Base-by-base conservation (phyloP, 2,113 vertebrate species). In the Collichthys lucidus region DNA sequence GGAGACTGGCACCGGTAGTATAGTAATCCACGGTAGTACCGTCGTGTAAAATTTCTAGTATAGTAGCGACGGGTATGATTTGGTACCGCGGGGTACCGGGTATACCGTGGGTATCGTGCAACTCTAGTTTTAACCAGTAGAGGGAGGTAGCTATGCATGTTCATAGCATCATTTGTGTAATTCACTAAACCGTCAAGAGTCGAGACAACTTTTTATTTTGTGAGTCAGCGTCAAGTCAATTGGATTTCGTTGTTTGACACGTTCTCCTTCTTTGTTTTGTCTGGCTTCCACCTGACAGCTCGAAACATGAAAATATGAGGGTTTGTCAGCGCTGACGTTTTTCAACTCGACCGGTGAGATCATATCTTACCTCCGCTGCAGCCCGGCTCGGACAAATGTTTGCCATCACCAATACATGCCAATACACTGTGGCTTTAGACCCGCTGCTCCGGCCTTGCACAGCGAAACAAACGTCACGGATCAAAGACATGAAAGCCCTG, bases 401-500 rank as follows among this genome's bases (percentile, higher is more conserved):
- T 89, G 75, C 52, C 53, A 79, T 86, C 71, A 8, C 40, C 47
- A 8, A 31, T 47, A 9, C 35, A 67, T 84, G 82, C 88, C 90
- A 88, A 26, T 49, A 59, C 61, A 5, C 4, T 83, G 91, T 74
- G 82, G 82, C 74, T 84, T 88, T 24, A 69, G 74, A 72, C 66
- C 68, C 12, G 16, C 29, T 29, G 77, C 57, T 67, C 24, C 68
- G n/a, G 52, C 15, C 77, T 66, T 22, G 10, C 44, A 15, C 72
- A 52, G 79, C 5, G 77, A 85, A 86, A 84, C 82, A 89, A 91
- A 91, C 89, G 86, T 76, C 79, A 82, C 1, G 80, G 83, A 90
- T 92, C 91, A 87, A 56, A 86, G 57, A 92, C 88, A 80, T 89
- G 82, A 92, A 92, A 92, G 90, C 55, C 35, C 47, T 59, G 59